Base-by-base conservation (phyloP, 2,888 invertebrate species). In the Pegoplata infirma region DNA sequence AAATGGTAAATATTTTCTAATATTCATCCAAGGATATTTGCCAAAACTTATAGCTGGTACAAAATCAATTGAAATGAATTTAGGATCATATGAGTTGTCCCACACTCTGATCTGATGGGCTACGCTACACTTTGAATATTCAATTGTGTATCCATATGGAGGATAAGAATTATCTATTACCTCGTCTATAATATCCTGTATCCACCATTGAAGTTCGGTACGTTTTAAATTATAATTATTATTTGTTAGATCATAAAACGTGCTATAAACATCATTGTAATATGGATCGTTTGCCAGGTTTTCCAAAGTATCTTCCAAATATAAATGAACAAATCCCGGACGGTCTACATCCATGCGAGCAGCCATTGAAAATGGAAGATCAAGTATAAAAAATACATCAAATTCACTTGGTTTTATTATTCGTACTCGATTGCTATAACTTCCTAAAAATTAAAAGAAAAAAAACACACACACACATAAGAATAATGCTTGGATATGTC, bases 31-130 rank as follows among this genome's bases (percentile, higher is more conserved):
- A 3, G 58, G 51, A 0, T 53, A 28, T 56, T 67, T 23, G 6
- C 71, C 66, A 40, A 83, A 81, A 0, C 53, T 28, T 7, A 85
- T 78, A 0, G 81, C 82, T 1, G 84, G 83, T 0, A 85, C 83
- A 17, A 85, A 82, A 78, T 84, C 84, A 14, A 85, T 82, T 1
- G 82, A 81, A 46, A 84, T 78, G 1, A n/a, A 6, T 12, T 75
- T 67, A 2, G 12, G 5, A 6, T 46, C 8, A 1, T 12, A 2
- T 0, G 6, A 14, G 0, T 1, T 10, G 1, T 58, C 32, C 17
- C 63, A 5, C 0, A 82, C 82, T 21, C 53, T 64, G 23, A 83
- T 49, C 0, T 82, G 83, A 59, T 84, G 84, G 0, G 85, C 83
- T 5, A 84, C 82, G 1, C 81, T 82, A 16, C 78, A 69, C 55